Percentiles rank a stretch among this genome's conserved stretches.
Conservation (phyloP, 2,797 vertebrate species). For the Cottoperca gobio region DNA sequence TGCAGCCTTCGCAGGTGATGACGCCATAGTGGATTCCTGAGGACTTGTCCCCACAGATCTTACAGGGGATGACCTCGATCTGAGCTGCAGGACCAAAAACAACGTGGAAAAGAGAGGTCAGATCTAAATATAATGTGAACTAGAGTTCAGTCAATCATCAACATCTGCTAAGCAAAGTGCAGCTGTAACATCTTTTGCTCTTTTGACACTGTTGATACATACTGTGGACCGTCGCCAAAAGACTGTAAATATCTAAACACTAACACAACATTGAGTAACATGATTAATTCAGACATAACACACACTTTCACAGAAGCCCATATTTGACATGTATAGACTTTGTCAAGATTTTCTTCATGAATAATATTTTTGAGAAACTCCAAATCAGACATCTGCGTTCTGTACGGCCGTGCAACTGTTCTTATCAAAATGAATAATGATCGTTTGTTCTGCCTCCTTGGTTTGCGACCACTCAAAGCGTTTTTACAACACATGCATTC, state of each 20-base stretch:
- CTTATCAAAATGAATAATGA: not conserved
- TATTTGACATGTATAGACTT: slow-evolving; percentile 17
- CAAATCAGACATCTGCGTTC: not conserved
- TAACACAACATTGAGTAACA: slow-evolving; percentile 6
- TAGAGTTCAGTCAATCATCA: not conserved
- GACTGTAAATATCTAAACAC: slow-evolving; percentile 13
- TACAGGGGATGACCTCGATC: slow-evolving; percentile 96
- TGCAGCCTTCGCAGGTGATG: slow-evolving; percentile 96
- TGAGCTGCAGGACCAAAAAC: slow-evolving; percentile 85
- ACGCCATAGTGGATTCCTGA: slow-evolving; percentile 96
- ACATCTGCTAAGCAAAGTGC: not conserved
- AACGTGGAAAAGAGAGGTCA: slow-evolving; percentile 27
- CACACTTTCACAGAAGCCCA: slow-evolving; percentile 9
- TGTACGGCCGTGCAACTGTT: not conserved
- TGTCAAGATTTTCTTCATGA: not conserved
- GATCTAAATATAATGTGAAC: not conserved
- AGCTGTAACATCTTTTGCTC: not conserved
- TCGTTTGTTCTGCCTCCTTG: not conserved
- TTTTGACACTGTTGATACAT: slow-evolving; percentile 12
- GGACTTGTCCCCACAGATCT: slow-evolving; percentile 96
- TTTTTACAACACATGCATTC: too few species aligned
- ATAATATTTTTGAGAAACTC: not conserved
- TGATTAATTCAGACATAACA: slow-evolving; percentile 16
- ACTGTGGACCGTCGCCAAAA: slow-evolving; percentile 5
- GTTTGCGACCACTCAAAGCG: too few species aligned